These are phyloP conservation scores for Cyanoderma ruficeps DNA, from an alignment of 2,113 vertebrate species.

Conservation along the genomic window DNA sequence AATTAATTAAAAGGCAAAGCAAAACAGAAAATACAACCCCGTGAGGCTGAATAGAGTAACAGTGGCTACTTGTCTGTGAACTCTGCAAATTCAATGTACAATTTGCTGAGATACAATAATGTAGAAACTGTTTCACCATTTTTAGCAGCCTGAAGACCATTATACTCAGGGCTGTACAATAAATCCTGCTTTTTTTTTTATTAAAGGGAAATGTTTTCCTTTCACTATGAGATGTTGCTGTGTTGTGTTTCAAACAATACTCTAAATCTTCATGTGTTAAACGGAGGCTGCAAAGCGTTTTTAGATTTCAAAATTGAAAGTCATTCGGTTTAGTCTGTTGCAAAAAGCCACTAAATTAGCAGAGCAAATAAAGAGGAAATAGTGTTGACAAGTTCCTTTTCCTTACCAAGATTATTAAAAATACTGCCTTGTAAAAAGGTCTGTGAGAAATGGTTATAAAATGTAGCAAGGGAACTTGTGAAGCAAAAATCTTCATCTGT, in stretches of 20 bases:
- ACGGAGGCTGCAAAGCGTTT: background rate
- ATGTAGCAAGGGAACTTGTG: background rate
- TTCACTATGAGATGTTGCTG: background rate
- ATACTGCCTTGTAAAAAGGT: background rate
- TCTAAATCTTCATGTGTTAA: background rate
- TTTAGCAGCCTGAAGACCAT: background rate
- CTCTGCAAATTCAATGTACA: background rate
- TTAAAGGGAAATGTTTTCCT: background rate
- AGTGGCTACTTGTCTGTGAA: background rate
- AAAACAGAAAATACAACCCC: background rate
- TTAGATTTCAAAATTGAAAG: background rate
- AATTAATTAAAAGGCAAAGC: background rate
- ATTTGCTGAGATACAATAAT: rapidly evolving
- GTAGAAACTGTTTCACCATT: background rate
- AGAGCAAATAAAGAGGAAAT: constrained; percentile 25
- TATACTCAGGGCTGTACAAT: background rate
- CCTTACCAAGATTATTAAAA: constrained; percentile 9
- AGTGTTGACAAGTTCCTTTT: constrained; percentile 29
- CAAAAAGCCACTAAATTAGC: background rate
- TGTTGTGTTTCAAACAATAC: background rate
- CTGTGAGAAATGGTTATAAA: background rate
- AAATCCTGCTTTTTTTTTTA: background rate
- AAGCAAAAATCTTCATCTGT: background rate
- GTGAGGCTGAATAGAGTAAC: background rate
- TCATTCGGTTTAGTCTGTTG: background rate